Base-by-base conservation (phyloP, 2,113 vertebrate genomes). In the Nothocercus julius region DNA sequence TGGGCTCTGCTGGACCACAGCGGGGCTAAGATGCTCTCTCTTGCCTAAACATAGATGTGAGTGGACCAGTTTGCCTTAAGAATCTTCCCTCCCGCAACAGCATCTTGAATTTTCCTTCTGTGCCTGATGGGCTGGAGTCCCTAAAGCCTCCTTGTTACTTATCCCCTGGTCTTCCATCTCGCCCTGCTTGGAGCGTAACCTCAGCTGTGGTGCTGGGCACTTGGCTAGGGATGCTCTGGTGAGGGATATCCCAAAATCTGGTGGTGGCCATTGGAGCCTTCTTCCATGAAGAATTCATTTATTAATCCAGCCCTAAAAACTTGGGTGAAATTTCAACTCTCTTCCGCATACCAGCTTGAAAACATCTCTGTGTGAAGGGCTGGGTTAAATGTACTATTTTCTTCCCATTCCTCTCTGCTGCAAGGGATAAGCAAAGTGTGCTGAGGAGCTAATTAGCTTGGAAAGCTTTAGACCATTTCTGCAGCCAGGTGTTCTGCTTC, bases 1-100 rank as follows among this genome's bases (percentile, higher is more conserved):
- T 58, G 78, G 91, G 82, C 78, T 93, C 84, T 79, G 84, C 92
- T 80, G 89, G 94, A 82, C 81, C 3, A 4, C 84, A 91, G 84
- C 59, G 76, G 84, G 95, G 84, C 89, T 95, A 62, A 87, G 95
- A 91, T 51, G 49, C 87, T 77, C 87, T 85, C 82, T 95, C 58
- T 92, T 11, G 2, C 84, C 89, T 92, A 95, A 89, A 92, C 87
- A 95, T 93, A 95, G 91, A 92, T 19, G 63, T 81, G 94, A 94
- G 91, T 92, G 89, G 94, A 87, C 82, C 89, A 95, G 75, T 87
- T 92, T 92, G 93, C 84, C 91, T 95, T 93, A 82, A 82, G 85
- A 95, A 95, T 82, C 82, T 66, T 93, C 45, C 91, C 72, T 96
- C 87, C 89, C 89, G 78, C 1, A 2, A 85, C 36, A 95, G 45